Percentiles rank a stretch among this genome's conserved stretches.
phyloP scores from a whole-genome alignment of 2,797 vertebrate species.

The Sitta carolinensis region DNA sequence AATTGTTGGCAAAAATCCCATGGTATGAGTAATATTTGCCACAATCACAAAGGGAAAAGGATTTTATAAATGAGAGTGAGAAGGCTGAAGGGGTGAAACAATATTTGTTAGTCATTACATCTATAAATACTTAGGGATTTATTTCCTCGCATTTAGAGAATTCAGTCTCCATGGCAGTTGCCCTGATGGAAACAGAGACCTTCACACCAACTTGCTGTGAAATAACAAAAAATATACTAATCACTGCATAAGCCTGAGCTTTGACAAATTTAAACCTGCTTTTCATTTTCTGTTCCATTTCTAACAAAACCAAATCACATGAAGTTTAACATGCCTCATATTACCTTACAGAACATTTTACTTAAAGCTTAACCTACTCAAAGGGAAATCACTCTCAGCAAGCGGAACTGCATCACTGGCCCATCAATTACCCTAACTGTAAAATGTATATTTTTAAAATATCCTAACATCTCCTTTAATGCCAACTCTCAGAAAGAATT shows the following conservation, averaged over 20 bases:
- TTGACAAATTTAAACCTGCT: background rate
- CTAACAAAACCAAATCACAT: background rate
- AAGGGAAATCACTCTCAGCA: background rate
- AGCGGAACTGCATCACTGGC: background rate
- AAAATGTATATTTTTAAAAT: background rate
- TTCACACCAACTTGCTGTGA: background rate
- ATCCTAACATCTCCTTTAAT: slow-evolving; percentile 3
- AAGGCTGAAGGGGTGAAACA: background rate
- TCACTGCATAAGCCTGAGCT: background rate
- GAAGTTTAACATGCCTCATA: background rate
- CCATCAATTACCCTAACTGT: background rate
- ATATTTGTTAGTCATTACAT: background rate
- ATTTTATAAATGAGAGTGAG: background rate
- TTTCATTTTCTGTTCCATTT: background rate
- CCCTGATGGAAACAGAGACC: background rate
- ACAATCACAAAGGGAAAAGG: background rate
- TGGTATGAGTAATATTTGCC: background rate
- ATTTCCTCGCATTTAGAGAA: background rate
- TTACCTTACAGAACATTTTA: background rate
- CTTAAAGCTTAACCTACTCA: slow-evolving; percentile 13
- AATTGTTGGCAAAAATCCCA: background rate
- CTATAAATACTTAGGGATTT: background rate
- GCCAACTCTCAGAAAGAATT: background rate
- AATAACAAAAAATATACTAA: background rate
- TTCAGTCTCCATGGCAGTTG: background rate